Percentiles rank a stretch among this genome's conserved stretches.
Evolutionary conservation across 2,113 vertebrate genomes (phyloP).

Genomic region (Galemys pyrenaicus): DNA sequence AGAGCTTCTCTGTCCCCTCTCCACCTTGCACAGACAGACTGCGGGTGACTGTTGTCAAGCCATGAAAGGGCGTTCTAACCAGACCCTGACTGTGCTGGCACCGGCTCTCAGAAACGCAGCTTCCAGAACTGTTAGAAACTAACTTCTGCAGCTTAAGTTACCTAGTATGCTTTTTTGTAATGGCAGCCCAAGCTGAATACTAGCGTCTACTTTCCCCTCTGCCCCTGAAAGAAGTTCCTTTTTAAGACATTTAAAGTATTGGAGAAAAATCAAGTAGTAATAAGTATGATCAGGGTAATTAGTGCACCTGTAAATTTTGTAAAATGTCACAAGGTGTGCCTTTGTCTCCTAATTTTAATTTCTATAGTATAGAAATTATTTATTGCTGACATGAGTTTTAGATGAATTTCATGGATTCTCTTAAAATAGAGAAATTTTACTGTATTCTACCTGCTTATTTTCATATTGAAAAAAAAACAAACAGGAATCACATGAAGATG

Average conservation of each 20-base stretch:
- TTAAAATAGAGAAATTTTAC: constrained; percentile 10
- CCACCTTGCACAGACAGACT: neutral
- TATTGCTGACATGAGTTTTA: neutral
- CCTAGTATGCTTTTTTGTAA: neutral
- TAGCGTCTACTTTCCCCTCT: neutral
- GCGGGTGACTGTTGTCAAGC: neutral
- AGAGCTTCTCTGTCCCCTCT: neutral
- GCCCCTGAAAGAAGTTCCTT: neutral
- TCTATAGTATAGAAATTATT: neutral
- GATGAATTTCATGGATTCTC: neutral
- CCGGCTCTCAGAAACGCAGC: neutral
- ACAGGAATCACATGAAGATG: neutral
- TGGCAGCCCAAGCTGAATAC: neutral
- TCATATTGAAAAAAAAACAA: neutral
- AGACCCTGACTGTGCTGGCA: neutral
- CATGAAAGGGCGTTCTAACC: neutral
- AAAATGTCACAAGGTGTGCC: neutral
- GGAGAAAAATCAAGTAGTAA: neutral
- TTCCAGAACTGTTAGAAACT: neutral
- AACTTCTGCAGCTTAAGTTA: neutral
- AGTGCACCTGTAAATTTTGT: neutral
- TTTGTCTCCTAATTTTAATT: neutral
- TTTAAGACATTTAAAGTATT: neutral
- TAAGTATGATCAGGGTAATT: neutral
- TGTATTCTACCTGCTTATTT: neutral